Evolutionary conservation across 2,113 vertebrate genomes (phyloP).

Genomic region (Artemisiospiza belli): DNA sequence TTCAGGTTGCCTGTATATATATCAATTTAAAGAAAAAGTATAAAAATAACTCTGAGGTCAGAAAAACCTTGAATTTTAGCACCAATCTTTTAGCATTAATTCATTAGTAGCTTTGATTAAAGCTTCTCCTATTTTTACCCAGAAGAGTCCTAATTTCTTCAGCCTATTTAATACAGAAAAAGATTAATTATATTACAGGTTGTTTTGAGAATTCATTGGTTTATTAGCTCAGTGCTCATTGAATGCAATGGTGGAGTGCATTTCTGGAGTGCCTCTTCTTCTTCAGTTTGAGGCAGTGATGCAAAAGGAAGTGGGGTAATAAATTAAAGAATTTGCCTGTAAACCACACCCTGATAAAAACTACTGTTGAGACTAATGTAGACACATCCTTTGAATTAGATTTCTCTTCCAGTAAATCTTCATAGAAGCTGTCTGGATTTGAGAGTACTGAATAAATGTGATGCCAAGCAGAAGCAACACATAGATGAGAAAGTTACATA

Average conservation of each 20-base stretch:
- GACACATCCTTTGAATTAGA: neutral
- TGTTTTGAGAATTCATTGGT: neutral
- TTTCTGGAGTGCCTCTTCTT: neutral
- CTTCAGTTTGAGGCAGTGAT: neutral
- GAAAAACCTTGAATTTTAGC: neutral
- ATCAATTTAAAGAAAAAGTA: neutral
- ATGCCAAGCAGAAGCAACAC: neutral
- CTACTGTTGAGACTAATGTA: neutral
- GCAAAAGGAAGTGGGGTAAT: neutral
- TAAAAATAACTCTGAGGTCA: neutral
- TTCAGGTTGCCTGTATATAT: neutral
- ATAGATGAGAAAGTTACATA: neutral
- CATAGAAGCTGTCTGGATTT: neutral
- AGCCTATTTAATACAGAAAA: neutral
- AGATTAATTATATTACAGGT: neutral
- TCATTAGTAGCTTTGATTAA: neutral
- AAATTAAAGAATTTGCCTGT: neutral
- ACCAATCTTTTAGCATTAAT: neutral
- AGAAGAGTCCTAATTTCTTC: neutral
- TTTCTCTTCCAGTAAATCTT: neutral
- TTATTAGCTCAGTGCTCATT: neutral
- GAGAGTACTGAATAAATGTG: neutral
- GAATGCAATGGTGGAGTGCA: neutral
- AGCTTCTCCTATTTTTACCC: neutral
- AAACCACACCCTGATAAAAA: neutral